Percentiles rank a stretch among this genome's conserved stretches.
Evolutionary conservation across 2,888 invertebrate species (phyloP).

Genomic region (Dioctria linearis): DNA sequence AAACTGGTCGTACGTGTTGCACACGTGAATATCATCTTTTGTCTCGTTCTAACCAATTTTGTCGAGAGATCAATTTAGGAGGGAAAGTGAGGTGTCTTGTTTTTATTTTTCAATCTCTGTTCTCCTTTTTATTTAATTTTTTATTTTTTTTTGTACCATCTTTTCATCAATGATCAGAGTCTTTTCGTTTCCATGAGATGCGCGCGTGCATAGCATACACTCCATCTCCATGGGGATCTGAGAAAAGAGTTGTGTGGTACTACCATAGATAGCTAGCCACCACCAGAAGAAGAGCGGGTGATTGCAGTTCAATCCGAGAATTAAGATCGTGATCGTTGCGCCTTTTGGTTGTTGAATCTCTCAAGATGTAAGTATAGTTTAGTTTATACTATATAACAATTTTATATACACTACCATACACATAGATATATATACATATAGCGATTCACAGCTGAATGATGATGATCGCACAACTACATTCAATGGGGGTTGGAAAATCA

Average conservation of each 20-base stretch:
- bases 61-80: constrained; percentile 16
- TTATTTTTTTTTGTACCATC: background rate
- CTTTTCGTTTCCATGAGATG: background rate
- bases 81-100: constrained; percentile 6
- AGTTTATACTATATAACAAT: too few relatives aligned
- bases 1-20: constrained; percentile 42
- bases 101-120: constrained; percentile 20
- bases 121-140: too few relatives aligned
- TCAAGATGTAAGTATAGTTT: too few relatives aligned
- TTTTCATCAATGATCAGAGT: constrained; percentile 48
- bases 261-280: background rate
- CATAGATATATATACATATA: too few relatives aligned
- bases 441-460: constrained; percentile 33
- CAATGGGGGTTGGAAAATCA: constrained; percentile 12
- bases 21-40: constrained; percentile 51
- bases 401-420: too few relatives aligned
- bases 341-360: constrained; percentile 5
- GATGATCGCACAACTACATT: constrained; percentile 30
- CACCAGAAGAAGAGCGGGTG: constrained; percentile 1
- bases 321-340: constrained; percentile 30
- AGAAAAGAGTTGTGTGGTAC: background rate
- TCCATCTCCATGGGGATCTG: background rate
- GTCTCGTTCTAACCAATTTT: constrained; percentile 9
- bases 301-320: constrained; percentile 24
- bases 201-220: constrained; percentile 16